Conservation (phyloP, 1,140 invertebrate genomes). For the Solenopsis fugax region DNA sequence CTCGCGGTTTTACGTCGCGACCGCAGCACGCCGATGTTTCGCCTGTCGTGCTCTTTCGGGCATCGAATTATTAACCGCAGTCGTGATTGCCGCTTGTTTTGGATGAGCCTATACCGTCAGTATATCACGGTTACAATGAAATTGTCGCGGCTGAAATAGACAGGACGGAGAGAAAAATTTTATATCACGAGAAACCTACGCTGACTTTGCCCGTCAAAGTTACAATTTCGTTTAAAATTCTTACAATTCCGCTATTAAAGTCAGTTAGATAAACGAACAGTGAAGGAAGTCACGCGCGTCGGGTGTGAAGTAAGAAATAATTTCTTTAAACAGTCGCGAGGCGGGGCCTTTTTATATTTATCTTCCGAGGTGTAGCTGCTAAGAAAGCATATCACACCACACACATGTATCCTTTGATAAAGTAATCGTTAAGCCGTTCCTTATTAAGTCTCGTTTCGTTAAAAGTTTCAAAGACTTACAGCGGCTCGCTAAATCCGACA, state of each 20-base stretch:
- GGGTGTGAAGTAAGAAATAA: neutral
- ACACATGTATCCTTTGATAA: conserved; percentile 35
- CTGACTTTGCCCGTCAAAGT: neutral
- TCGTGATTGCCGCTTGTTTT: conserved; percentile 81
- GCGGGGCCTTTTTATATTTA: neutral
- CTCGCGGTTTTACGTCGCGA: conserved; percentile 79
- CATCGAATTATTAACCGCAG: conserved; percentile 81
- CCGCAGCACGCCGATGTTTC: conserved; percentile 78
- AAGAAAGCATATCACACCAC: neutral
- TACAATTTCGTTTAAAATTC: neutral
- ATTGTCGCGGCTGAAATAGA: conserved; percentile 36
- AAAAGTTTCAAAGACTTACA: conserved; percentile 49
- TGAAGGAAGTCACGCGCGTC: neutral
- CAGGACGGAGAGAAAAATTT: conserved; percentile 8
- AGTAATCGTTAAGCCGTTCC: conserved; percentile 42
- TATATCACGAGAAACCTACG: neutral
- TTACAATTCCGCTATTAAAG: neutral
- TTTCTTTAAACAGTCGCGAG: neutral
- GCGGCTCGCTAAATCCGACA: conserved; percentile 53
- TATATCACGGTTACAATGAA: conserved; percentile 66
- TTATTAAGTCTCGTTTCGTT: conserved; percentile 57
- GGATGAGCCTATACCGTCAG: conserved; percentile 71
- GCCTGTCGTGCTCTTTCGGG: conserved; percentile 67
- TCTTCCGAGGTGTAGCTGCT: neutral
- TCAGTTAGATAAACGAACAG: neutral